phyloP scores from a whole-genome alignment of 2,113 vertebrate genomes.

The Bucco capensis region DNA sequence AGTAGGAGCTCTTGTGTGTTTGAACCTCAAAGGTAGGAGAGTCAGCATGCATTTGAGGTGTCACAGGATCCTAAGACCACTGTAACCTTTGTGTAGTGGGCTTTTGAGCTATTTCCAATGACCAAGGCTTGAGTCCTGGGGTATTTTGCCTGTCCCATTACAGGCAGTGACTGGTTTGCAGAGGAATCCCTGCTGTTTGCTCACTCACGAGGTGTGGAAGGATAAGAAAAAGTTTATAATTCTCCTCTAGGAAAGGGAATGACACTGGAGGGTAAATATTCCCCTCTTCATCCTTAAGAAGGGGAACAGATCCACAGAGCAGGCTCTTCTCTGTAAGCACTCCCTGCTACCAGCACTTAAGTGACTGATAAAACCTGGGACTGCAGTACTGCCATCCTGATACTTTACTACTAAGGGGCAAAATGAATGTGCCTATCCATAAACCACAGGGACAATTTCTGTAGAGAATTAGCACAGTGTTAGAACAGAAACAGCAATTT shows the following conservation, averaged over 20 bases:
- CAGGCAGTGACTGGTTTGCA: neutral
- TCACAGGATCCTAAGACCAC: neutral
- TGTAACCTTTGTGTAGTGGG: fast-evolving
- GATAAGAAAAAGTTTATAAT: neutral
- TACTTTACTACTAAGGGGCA: neutral
- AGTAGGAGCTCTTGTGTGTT: neutral
- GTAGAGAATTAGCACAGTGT: neutral
- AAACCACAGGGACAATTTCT: neutral
- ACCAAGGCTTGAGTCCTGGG: neutral
- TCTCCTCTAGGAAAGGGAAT: neutral
- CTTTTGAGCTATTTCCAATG: neutral
- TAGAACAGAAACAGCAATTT: conserved; percentile 7
- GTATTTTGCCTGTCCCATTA: neutral
- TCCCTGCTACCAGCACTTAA: neutral
- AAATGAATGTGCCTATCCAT: neutral
- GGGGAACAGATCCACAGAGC: neutral
- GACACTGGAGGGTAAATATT: neutral
- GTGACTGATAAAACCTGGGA: neutral
- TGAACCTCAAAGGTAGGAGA: neutral
- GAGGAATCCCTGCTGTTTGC: neutral
- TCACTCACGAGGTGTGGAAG: neutral
- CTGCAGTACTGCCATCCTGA: neutral
- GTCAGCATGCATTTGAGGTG: neutral
- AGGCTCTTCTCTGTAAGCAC: neutral
- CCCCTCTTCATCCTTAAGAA: neutral